These are phyloP conservation scores for Nomada goodeniana DNA, from an alignment of 2,888 invertebrate genomes.

Conservation along the genomic window DNA sequence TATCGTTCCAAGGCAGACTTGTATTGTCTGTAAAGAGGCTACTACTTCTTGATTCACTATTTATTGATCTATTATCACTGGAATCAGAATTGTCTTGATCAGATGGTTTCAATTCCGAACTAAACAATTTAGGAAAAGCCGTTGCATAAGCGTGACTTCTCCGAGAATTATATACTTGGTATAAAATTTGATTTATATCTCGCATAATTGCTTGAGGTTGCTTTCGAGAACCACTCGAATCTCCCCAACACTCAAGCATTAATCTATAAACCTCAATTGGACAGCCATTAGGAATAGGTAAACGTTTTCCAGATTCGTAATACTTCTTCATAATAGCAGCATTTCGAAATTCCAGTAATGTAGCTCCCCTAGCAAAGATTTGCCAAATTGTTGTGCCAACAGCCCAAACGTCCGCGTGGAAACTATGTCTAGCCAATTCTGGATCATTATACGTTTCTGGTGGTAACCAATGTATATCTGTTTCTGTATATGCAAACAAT, in stretches of 20 bases:
- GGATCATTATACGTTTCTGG: slow-evolving; percentile 91
- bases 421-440: slow-evolving; percentile 88
- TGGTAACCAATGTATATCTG: slow-evolving; percentile 95
- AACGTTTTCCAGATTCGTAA: slow-evolving; percentile 89
- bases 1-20: slow-evolving; percentile 79
- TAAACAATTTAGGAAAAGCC: slow-evolving; percentile 83
- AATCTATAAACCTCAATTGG: slow-evolving; percentile 91
- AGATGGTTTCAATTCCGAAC: slow-evolving; percentile 39
- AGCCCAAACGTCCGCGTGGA: slow-evolving; percentile 95
- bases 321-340: slow-evolving; percentile 85
- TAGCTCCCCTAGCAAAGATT: slow-evolving; percentile 90
- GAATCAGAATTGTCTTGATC: slow-evolving; percentile 71
- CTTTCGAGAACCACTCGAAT: slow-evolving; percentile 89
- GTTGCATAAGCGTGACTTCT: slow-evolving; percentile 87
- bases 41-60: slow-evolving; percentile 77
- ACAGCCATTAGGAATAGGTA: slow-evolving; percentile 89
- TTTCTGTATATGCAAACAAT: slow-evolving; percentile 84
- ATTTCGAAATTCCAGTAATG: slow-evolving; percentile 81
- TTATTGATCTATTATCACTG: slow-evolving; percentile 79
- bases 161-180: slow-evolving; percentile 89
- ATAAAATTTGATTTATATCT: slow-evolving; percentile 92
- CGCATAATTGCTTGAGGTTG: slow-evolving; percentile 94
- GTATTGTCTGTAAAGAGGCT: slow-evolving; percentile 79
- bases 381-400: slow-evolving; percentile 97
- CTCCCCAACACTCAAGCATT: slow-evolving; percentile 93